Conservation (phyloP, 2,113 vertebrate species). For the Hippocampus comes region DNA sequence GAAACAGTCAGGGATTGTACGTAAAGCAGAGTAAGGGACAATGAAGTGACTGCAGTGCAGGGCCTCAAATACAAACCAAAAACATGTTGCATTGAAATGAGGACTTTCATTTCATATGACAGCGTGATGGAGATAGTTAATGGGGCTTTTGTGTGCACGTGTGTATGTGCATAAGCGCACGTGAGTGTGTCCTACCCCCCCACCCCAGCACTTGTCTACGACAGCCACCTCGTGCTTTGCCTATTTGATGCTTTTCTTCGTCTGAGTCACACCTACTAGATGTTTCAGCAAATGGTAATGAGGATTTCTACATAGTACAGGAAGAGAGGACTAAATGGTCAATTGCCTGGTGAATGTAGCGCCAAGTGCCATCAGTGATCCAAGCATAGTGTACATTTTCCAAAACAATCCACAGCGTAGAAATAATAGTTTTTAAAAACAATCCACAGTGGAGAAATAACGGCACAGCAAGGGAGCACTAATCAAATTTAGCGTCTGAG, state of each 20-base stretch:
- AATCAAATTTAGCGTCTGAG: constrained; percentile 56
- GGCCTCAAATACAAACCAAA: constrained; percentile 24
- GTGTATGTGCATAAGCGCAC: constrained; percentile 10
- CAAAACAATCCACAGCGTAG: constrained; percentile 23
- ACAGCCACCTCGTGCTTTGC: constrained; percentile 2
- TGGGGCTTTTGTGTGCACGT: constrained; percentile 26
- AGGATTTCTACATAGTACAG: constrained; percentile 9
- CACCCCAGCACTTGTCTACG: not conserved
- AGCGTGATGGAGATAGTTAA: constrained; percentile 35
- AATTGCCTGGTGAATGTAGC: constrained; percentile 21
- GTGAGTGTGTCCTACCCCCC: constrained; percentile 6
- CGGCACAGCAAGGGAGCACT: constrained; percentile 41
- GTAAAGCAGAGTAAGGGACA: not conserved
- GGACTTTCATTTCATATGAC: constrained; percentile 55
- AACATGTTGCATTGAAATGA: constrained; percentile 51
- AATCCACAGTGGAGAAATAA: constrained; percentile 21
- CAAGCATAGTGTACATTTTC: constrained; percentile 16
- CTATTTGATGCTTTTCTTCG: constrained; percentile 8
- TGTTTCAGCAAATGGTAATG: constrained; percentile 1
- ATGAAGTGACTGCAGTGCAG: constrained; percentile 1
- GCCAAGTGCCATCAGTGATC: constrained; percentile 16
- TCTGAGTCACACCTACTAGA: constrained; percentile 11
- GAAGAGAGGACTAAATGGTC: constrained; percentile 24
- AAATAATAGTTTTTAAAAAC: constrained; percentile 34
- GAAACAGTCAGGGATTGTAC: constrained; percentile 12